Percentiles rank a stretch among this genome's conserved stretches.
These are phyloP conservation scores for Aphelinus certus DNA, from an alignment of 1,140 invertebrate species.

Conservation along the genomic window DNA sequence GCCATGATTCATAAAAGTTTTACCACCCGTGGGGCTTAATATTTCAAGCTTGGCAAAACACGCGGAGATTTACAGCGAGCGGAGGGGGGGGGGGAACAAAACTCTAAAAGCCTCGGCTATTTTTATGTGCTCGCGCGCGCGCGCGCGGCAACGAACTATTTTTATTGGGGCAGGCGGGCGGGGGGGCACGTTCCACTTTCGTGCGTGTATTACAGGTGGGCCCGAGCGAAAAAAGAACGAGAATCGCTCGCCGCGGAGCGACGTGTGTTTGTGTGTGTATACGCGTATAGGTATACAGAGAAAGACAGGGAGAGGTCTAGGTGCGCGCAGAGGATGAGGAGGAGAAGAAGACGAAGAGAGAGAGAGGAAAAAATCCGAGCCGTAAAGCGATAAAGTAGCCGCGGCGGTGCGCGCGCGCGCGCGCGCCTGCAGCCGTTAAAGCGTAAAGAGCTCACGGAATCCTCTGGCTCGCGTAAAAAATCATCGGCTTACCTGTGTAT, in stretches of 20 bases:
- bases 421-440: conserved; percentile 15
- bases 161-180: conserved; percentile 15
- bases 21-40: no score
- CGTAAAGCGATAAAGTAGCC: conserved; percentile 33
- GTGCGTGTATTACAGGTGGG: conserved; percentile 18
- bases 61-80: background rate
- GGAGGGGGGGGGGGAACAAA: conserved; percentile 1
- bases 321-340: no score
- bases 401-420: background rate
- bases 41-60: no score
- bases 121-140: conserved; percentile 14
- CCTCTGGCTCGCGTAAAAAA: background rate
- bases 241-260: background rate
- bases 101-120: conserved; percentile 10
- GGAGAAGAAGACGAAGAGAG: no score
- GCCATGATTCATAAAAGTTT: no score
- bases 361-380: conserved; percentile 20
- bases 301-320: no score
- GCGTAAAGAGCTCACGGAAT: conserved; percentile 5
- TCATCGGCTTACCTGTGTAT: background rate
- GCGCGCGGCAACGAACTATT: conserved; percentile 10
- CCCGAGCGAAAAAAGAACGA: conserved; percentile 1
- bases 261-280: no score
- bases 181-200: conserved; percentile 18
- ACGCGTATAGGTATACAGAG: no score